Evolutionary conservation across 2,797 vertebrate species (phyloP), one percentile per base, ranked within the genome.

Genomic region (Serranus cabrilla): DNA sequence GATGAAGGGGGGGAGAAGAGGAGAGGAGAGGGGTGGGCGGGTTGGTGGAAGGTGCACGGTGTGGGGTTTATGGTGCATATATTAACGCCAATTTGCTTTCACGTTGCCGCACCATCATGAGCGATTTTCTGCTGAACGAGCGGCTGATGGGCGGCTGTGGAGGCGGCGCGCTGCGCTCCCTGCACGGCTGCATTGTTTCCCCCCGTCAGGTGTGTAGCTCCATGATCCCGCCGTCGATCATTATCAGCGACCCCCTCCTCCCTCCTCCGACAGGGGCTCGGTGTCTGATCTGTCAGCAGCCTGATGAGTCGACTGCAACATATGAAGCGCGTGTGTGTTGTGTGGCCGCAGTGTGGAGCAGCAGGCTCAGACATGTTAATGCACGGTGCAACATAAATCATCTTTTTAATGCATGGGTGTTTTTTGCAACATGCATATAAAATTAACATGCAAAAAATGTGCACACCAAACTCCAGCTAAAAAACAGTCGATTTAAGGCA

Each of bases 21-120:
- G 78, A 9, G 46, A 27, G 47, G 14, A 27, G 46, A 42, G 66
- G 74, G 72, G 58, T 2, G 76, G 65, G 69, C 5, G 76, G 69
- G 61, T 18, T 13, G 45, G 61, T 25, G 27, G 49, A 73, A 37
- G 43, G 57, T 37, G 78, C 73, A 54, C 71, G 21, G 43, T 61
- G 42, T 70, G 58, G 65, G 14, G 59, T 87, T 85, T 79, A 84
- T 69, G 88, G 66, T 59, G 85, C 84, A 23, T 73, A n/a, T 37
- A 27, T 73, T 75, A 75, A 87, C 78, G 68, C 70, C 77, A 81
- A 81, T 88, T 87, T 88, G 80, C 51, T 43, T 78, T 73, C 58
- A 57, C 77, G 17, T 61, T 71, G 56, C 61, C 61, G 83, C 74
- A 31, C 61, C 78, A 62, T 77, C 57, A 49, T 45, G 79, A 80